Conservation (phyloP, 2,888 invertebrate species). For the Caenorhabditis auriculariae region DNA sequence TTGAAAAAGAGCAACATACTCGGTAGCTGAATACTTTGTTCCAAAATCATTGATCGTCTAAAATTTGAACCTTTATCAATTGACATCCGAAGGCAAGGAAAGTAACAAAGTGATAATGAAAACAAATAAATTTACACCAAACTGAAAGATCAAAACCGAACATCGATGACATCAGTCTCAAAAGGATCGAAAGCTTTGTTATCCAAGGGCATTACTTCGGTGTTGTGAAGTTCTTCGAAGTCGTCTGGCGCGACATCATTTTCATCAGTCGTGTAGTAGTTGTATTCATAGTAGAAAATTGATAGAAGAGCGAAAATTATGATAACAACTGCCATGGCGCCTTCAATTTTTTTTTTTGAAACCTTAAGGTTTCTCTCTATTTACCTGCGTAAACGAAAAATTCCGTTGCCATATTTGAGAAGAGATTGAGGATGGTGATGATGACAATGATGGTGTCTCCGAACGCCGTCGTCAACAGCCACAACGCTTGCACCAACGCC, state of each 20-base stretch:
- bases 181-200: constrained; percentile 21
- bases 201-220: constrained; percentile 12
- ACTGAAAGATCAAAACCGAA: constrained; percentile 15
- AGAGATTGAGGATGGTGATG: constrained; percentile 66
- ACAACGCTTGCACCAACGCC: constrained; percentile 85
- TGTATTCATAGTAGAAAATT: constrained; percentile 72
- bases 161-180: constrained; percentile 7
- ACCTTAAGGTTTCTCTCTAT: background rate
- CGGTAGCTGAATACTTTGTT: too few species aligned
- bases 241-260: constrained; percentile 28
- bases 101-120: too few species aligned
- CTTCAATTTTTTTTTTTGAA: constrained; percentile 65
- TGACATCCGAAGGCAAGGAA: too few species aligned
- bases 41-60: too few species aligned
- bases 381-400: constrained; percentile 53
- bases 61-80: too few species aligned
- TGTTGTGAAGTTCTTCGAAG: constrained; percentile 9
- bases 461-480: constrained; percentile 87
- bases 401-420: constrained; percentile 49
- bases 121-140: too few species aligned
- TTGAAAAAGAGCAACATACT: too few species aligned
- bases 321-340: constrained; percentile 82
- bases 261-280: constrained; percentile 46
- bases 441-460: constrained; percentile 92
- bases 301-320: constrained; percentile 80